Evolutionary conservation across 37 sponge, comb jelly and placozoan genomes (phyloP).

Genomic region (Crambe crambe): DNA sequence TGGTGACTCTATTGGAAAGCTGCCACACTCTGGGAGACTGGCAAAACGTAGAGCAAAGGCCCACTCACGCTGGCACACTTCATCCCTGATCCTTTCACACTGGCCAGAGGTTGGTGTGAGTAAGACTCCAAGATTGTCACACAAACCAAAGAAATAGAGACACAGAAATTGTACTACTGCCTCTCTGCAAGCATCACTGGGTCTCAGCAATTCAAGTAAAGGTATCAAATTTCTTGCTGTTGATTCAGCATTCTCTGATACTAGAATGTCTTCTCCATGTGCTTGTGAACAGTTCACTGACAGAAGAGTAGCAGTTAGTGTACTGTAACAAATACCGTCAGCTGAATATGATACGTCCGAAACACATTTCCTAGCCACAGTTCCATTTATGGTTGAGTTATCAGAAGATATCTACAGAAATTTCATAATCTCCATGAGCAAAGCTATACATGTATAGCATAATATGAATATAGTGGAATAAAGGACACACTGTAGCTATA

Average conservation of each 20-base stretch:
- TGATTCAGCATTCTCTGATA: neutral
- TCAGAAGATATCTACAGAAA: too few species aligned
- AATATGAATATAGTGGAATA: too few species aligned
- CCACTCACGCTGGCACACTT: slow-evolving; percentile 2
- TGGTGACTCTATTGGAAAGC: neutral
- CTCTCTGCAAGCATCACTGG: neutral
- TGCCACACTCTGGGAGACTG: slow-evolving; percentile 2
- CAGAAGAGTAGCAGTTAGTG: neutral
- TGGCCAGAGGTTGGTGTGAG: neutral
- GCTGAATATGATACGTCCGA: too few species aligned
- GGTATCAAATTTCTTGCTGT: neutral
- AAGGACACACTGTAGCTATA: too few species aligned
- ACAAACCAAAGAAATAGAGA: slow-evolving; percentile 17
- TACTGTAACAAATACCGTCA: neutral
- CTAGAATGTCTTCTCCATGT: neutral
- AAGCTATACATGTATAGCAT: too few species aligned
- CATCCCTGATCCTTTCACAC: slow-evolving; percentile 20
- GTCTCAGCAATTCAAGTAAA: neutral
- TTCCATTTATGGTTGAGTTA: too few species aligned
- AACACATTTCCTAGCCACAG: too few species aligned
- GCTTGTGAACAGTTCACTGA: neutral
- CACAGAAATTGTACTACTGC: slow-evolving; percentile 1
- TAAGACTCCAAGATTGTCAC: neutral
- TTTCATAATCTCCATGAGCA: too few species aligned
- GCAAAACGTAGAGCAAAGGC: neutral